phyloP scores from a whole-genome alignment of 2,797 vertebrate genomes.

The Halcyon leucocephala region DNA sequence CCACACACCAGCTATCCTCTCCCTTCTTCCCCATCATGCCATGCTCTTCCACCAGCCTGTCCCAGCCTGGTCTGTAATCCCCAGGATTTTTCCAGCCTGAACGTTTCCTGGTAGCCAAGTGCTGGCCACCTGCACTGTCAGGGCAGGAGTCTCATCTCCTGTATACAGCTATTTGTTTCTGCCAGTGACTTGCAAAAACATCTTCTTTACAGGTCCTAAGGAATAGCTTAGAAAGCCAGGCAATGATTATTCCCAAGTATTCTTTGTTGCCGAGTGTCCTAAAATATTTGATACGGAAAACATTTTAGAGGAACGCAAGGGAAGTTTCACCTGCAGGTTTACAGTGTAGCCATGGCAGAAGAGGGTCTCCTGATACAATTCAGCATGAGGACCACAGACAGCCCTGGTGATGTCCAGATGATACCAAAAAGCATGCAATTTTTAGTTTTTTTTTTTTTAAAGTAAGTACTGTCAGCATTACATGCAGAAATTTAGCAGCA shows the following conservation, averaged over 20 bases:
- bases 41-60: background rate
- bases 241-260: background rate
- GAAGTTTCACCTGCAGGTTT: slow-evolving; percentile 12
- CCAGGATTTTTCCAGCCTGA: background rate
- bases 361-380: background rate
- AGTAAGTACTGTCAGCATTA: background rate
- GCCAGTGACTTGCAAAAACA: background rate
- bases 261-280: background rate
- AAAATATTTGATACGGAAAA: background rate
- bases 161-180: background rate
- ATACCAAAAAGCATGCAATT: background rate
- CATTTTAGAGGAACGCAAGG: background rate
- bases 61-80: background rate
- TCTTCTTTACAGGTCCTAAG: background rate
- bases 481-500: background rate
- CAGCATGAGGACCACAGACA: background rate
- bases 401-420: background rate
- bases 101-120: background rate
- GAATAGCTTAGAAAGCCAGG: background rate
- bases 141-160: background rate
- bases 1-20: background rate
- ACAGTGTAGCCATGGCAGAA: background rate
- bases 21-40: background rate
- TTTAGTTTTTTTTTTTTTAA: background rate
- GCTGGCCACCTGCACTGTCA: background rate